phyloP scores from a whole-genome alignment of 2,797 vertebrate genomes.

The Novumbra hubbsi region DNA sequence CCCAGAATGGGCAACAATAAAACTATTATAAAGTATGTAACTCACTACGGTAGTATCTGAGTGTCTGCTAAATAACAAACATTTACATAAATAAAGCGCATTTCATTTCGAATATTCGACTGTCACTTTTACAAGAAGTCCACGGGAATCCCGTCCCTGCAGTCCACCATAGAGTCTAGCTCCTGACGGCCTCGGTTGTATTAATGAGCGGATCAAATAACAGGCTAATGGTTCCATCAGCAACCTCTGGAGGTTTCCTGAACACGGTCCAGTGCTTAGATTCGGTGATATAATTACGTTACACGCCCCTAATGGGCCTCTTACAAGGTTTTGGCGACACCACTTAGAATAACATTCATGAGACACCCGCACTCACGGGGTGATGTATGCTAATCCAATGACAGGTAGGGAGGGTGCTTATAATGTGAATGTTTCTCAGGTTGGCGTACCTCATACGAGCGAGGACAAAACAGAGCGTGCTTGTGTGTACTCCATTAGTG shows the following conservation, averaged over 20 bases:
- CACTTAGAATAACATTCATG: not conserved
- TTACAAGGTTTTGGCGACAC: not conserved
- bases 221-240: not conserved
- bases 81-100: no score
- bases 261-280: slow-evolving; percentile 6
- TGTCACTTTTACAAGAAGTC: not conserved
- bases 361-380: not conserved
- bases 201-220: not conserved
- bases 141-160: not conserved
- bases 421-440: slow-evolving; percentile 11
- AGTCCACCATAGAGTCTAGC: not conserved
- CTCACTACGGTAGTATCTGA: no score
- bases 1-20: no score
- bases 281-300: not conserved
- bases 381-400: slow-evolving; percentile 19
- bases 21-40: no score
- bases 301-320: slow-evolving; percentile 1
- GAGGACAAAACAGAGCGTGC: not conserved
- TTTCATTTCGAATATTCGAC: not conserved
- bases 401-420: not conserved
- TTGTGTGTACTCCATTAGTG: not conserved
- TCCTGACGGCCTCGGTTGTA: not conserved
- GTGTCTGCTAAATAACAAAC: no score
- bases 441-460: slow-evolving; percentile 31
- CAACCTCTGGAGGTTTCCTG: not conserved